Percentiles rank a stretch among this genome's conserved stretches.
Evolutionary conservation across 2,113 vertebrate genomes (phyloP).

Genomic region (Psittacara wagleri): DNA sequence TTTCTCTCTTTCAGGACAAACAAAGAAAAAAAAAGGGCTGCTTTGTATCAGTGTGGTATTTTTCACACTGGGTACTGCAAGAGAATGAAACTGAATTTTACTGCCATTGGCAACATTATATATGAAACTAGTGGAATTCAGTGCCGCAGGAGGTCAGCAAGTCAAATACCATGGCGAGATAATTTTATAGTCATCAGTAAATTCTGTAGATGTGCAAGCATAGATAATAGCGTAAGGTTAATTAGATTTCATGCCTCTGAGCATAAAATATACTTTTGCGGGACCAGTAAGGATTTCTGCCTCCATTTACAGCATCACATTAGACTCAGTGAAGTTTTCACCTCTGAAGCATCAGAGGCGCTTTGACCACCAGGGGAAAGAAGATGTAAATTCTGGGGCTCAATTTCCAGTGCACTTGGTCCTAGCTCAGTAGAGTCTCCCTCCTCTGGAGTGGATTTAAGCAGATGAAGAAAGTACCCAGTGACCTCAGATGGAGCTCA

Average conservation of each 20-base stretch:
- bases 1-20: not conserved
- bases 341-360: not conserved
- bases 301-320: constrained; percentile 2
- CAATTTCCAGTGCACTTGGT: not conserved
- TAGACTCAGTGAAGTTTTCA: not conserved
- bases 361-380: not conserved
- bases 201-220: constrained; percentile 54
- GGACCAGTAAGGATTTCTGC: constrained; percentile 15
- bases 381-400: not conserved
- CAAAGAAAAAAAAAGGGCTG: not conserved
- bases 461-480: not conserved
- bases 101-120: constrained; percentile 6
- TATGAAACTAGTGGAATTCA: constrained; percentile 23
- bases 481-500: not conserved
- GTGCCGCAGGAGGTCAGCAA: constrained; percentile 9
- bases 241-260: constrained; percentile 61
- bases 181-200: constrained; percentile 70
- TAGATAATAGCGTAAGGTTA: constrained; percentile 66
- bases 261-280: constrained; percentile 44
- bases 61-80: not conserved
- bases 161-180: constrained; percentile 59
- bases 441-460: not conserved
- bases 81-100: not conserved
- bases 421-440: not conserved
- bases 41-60: not conserved